Evolutionary conservation across 1,140 invertebrate genomes (phyloP).

Genomic region (Zaprionus ghesquierei): DNA sequence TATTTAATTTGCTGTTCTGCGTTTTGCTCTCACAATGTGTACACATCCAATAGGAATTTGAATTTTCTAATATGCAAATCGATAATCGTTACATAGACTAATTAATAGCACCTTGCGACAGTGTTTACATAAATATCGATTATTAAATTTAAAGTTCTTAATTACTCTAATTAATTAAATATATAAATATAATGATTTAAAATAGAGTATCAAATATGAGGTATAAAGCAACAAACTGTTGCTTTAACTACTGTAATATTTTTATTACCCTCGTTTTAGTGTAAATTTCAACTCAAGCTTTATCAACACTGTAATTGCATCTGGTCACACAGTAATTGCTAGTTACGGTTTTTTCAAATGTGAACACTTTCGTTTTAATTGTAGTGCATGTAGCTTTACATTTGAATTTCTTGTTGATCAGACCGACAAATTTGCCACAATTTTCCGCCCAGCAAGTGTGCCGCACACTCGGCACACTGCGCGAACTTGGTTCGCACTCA

Average conservation of each 20-base stretch:
- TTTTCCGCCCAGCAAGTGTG: slow-evolving; percentile 67
- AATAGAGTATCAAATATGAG: too few relatives aligned
- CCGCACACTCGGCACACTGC: background rate
- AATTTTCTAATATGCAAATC: background rate
- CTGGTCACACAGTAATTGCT: background rate
- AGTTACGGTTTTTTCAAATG: background rate
- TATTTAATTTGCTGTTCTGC: slow-evolving; percentile 42
- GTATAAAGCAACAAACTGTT: too few relatives aligned
- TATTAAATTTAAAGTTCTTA: background rate
- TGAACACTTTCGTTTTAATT: slow-evolving; percentile 4
- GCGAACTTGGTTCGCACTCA: background rate
- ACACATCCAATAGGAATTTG: background rate
- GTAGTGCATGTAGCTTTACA: background rate
- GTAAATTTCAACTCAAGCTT: background rate
- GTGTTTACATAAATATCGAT: background rate
- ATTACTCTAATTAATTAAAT: background rate
- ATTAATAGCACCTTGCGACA: background rate
- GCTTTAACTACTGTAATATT: too few relatives aligned
- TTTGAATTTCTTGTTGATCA: slow-evolving; percentile 32
- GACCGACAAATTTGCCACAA: slow-evolving; percentile 64
- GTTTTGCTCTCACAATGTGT: background rate
- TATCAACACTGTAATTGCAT: background rate
- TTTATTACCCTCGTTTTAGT: too few relatives aligned
- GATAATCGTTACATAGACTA: background rate
- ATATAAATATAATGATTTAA: too few relatives aligned